Evolutionary conservation across 2,797 vertebrate genomes (phyloP), one percentile per base, ranked within the genome.

Genomic region (Anisognathus igniventris): DNA sequence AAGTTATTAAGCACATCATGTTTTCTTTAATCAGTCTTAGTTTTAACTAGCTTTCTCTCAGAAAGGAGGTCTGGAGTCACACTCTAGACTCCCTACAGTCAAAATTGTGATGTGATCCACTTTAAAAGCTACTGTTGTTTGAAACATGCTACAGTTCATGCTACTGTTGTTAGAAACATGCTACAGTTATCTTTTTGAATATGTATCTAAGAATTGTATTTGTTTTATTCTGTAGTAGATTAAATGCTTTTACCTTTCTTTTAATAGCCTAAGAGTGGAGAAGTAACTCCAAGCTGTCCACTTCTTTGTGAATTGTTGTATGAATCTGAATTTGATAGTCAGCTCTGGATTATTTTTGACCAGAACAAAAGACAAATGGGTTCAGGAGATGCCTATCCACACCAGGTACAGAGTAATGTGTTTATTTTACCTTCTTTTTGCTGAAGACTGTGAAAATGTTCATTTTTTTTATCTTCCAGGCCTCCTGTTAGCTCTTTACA

Each of bases 321-420:
- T 1, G 99, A 99, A 97, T 99, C 99, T 7, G 99, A 99, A 98
- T 99, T 99, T 96, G 99, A 99, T 98, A 99, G 99, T 97, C 99
- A 99, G 50, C 98, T 99, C 7, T 99, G 99, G 99, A 99, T 99
- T 97, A 98, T 99, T 89, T 99, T 99, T 96, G 99, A 99, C 94
- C 99, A 99, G 97, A 99, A 99, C 98, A 99, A 99, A 98, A 98
- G 99, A 66, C 98, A 99, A 5, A 98, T 99, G 98, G 99, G 99
- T 16, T 99, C 99, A 54, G 99, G 99, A 30, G 99, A 99, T 42
- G 99, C 99, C 35, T 99, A 99, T 96, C 99, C 99, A 56, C 99
- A 99, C 95, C 99, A 99, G 99, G 99, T 99, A 98, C 14, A 53
- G 62, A 90, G 14, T 47, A 60, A 61, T 81, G 4, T 67, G 6